Evolutionary conservation across 1,140 invertebrate genomes (phyloP).

Genomic region (Teleopsis dalmanni): DNA sequence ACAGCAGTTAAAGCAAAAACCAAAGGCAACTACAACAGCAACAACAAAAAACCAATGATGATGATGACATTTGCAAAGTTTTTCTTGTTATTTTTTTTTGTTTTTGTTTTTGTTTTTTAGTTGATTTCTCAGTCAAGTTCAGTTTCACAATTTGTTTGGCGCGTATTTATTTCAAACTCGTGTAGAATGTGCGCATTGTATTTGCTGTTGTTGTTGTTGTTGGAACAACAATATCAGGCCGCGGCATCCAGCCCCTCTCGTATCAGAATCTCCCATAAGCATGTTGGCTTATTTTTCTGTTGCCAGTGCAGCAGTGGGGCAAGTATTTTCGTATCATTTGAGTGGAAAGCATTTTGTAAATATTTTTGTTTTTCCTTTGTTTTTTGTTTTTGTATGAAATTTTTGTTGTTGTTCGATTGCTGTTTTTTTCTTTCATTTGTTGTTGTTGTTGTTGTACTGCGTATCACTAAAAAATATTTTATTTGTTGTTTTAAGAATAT

Average conservation of each 20-base stretch:
- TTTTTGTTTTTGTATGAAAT: too few relatives aligned
- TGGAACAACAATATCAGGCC: too few relatives aligned
- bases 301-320: too few relatives aligned
- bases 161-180: slow-evolving; percentile 41
- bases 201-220: too few relatives aligned
- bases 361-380: too few relatives aligned
- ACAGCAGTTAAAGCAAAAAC: not conserved
- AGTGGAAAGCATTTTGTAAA: too few relatives aligned
- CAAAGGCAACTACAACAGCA: not conserved
- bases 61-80: slow-evolving; percentile 1
- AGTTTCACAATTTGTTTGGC: slow-evolving; percentile 35
- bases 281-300: too few relatives aligned
- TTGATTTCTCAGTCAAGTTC: slow-evolving; percentile 42
- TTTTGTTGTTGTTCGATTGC: not conserved
- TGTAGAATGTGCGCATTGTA: too few relatives aligned
- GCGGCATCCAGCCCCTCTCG: too few relatives aligned
- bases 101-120: not conserved
- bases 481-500: slow-evolving; percentile 34
- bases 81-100: too few relatives aligned
- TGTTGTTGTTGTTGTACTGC: slow-evolving; percentile 13
- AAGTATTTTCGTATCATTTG: too few relatives aligned
- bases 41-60: not conserved
- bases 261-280: too few relatives aligned
- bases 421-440: not conserved
- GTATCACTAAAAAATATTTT: not conserved